These are phyloP conservation scores for Drosophila persimilis DNA, from an alignment of 1,140 invertebrate genomes.

Conservation along the genomic window DNA sequence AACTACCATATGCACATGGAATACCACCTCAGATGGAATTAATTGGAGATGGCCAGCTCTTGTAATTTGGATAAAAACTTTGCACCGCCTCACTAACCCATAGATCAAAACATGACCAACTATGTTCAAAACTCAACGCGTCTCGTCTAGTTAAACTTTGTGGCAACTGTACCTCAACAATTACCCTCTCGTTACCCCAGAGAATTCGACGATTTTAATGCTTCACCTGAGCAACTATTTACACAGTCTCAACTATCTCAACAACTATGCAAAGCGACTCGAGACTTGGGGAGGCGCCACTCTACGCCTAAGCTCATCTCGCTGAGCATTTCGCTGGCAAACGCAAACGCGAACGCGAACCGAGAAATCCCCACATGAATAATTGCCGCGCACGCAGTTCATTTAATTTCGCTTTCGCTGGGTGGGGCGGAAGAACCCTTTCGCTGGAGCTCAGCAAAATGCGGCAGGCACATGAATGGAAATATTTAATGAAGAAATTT, in stretches of 20 bases:
- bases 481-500: slow-evolving; percentile 81
- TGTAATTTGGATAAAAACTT: too few species aligned
- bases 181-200: too few species aligned
- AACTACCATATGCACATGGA: too few species aligned
- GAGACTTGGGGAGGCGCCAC: not conserved
- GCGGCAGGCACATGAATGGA: slow-evolving; percentile 53
- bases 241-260: too few species aligned
- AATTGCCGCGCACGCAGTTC: slow-evolving; percentile 72
- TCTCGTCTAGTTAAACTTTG: too few species aligned
- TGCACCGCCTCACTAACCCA: too few species aligned
- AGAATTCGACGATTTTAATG: not conserved
- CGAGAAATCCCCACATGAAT: slow-evolving; percentile 70
- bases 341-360: slow-evolving; percentile 2
- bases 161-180: too few species aligned
- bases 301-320: slow-evolving; percentile 23
- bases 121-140: too few species aligned
- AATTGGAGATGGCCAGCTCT: too few species aligned
- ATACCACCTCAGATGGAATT: too few species aligned
- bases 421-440: slow-evolving; percentile 37
- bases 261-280: slow-evolving; percentile 19
- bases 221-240: slow-evolving; percentile 1
- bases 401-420: slow-evolving; percentile 70
- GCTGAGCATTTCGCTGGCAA: slow-evolving; percentile 23
- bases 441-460: slow-evolving; percentile 1
- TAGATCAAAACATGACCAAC: too few species aligned